These are phyloP conservation scores for Caenorhabditis imperialis DNA, from an alignment of 2,888 invertebrate genomes.

Conservation along the genomic window DNA sequence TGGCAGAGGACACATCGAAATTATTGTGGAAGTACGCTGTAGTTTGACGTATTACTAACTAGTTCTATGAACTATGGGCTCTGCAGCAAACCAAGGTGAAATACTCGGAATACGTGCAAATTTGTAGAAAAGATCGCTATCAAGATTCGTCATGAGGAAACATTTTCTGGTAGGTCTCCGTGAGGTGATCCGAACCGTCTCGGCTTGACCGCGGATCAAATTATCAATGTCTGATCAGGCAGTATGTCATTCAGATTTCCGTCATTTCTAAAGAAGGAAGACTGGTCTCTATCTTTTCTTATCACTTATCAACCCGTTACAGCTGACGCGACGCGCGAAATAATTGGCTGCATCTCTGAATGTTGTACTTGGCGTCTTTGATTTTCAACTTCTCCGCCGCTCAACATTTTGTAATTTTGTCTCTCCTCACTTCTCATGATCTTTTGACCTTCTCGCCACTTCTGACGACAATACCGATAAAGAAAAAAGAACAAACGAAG, in stretches of 20 bases:
- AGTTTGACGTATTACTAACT: not conserved
- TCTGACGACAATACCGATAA: not conserved
- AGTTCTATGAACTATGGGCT: constrained; percentile 13
- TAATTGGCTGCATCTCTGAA: constrained; percentile 14
- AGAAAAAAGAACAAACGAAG: not conserved
- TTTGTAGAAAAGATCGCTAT: constrained; percentile 3
- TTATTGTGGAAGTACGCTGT: too few species aligned
- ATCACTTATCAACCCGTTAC: constrained; percentile 14
- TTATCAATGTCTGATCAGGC: constrained; percentile 27
- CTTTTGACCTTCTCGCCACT: constrained; percentile 10
- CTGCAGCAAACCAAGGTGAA: too few species aligned
- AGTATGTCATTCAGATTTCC: not conserved
- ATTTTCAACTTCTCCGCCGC: too few species aligned
- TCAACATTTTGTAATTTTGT: too few species aligned
- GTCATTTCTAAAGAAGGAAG: not conserved
- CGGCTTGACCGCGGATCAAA: constrained; percentile 36
- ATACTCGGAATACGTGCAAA: constrained; percentile 3
- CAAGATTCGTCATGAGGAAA: too few species aligned
- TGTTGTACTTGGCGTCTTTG: constrained; percentile 17
- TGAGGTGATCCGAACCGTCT: not conserved
- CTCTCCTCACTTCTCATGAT: constrained; percentile 1
- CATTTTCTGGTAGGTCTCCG: constrained; percentile 6
- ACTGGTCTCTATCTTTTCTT: constrained; percentile 3
- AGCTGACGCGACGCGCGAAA: constrained; percentile 11
- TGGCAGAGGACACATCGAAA: too few species aligned